Conservation (phyloP, 2,113 vertebrate genomes). For the Origma solitaria region DNA sequence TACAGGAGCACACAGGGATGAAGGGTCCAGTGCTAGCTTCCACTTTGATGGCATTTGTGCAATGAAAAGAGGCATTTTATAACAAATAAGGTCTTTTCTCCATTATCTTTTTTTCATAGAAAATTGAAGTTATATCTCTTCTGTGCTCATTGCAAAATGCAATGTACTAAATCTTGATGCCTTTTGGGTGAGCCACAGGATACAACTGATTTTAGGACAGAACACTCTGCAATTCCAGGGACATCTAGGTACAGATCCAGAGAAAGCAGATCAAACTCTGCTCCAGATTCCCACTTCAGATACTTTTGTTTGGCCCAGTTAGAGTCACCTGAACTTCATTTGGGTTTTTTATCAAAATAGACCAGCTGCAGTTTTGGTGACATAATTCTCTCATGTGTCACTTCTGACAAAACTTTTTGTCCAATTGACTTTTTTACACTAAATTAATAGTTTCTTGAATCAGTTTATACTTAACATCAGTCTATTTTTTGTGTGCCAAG, state of each 20-base stretch:
- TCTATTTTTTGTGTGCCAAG: not conserved
- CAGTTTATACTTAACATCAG: not conserved
- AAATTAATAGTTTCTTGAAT: not conserved
- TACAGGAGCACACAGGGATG: not conserved
- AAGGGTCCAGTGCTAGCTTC: not conserved
- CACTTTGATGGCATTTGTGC: not conserved
- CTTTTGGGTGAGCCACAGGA: not conserved
- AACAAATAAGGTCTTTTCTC: not conserved
- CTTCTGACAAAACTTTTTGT: not conserved
- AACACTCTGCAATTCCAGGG: not conserved
- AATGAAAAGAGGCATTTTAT: not conserved
- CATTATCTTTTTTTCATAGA: not conserved
- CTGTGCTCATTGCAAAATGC: not conserved
- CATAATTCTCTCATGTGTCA: not conserved
- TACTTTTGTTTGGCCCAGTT: not conserved
- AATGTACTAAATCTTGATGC: not conserved
- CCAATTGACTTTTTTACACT: not conserved
- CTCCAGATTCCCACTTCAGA: not conserved
- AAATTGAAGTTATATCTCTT: not conserved
- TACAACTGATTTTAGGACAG: not conserved
- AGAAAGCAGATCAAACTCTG: not conserved
- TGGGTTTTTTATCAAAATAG: not conserved
- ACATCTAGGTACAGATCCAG: not conserved
- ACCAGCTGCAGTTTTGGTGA: not conserved
- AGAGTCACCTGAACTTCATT: not conserved